Percentiles rank a stretch among this genome's conserved stretches.
Evolutionary conservation across 1,140 invertebrate genomes (phyloP).

Genomic region (Brachionus rotundiformis): DNA sequence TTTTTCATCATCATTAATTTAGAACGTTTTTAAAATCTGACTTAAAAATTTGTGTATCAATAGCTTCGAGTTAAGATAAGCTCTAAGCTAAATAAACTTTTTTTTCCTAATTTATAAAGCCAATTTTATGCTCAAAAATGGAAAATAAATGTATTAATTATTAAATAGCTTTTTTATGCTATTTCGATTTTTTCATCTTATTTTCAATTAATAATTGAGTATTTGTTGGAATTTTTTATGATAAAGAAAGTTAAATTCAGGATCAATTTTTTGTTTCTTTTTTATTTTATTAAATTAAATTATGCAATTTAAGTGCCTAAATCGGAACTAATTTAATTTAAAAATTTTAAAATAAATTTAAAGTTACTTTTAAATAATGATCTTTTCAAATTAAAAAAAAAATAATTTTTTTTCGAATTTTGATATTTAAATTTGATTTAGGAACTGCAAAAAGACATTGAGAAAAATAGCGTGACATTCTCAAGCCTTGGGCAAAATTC

Average conservation of each 20-base stretch:
- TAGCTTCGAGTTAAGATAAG: not conserved
- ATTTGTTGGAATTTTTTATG: conserved; percentile 4
- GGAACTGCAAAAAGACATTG: conserved; percentile 50
- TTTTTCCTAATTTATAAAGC: not conserved
- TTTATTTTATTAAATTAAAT: not conserved
- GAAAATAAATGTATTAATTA: not conserved
- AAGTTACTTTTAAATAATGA: not conserved
- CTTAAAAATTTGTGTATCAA: not conserved
- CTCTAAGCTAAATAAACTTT: not conserved
- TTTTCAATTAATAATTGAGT: not conserved
- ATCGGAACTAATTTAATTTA: not conserved
- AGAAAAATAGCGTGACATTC: not conserved
- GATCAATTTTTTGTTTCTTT: not conserved
- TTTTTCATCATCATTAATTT: not conserved
- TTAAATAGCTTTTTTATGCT: not conserved
- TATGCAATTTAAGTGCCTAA: not conserved
- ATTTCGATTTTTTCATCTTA: not conserved
- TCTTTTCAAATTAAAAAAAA: not conserved
- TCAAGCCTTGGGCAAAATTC: conserved; percentile 16
- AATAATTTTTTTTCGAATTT: not conserved
- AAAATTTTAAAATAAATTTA: not conserved
- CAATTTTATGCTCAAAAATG: not conserved
- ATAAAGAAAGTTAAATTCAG: not conserved
- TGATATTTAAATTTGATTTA: not conserved
- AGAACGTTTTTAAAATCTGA: no score